Percentiles rank a stretch among this genome's conserved stretches.
Conservation (phyloP, 2,797 vertebrate genomes). For the Chromis chromis region DNA sequence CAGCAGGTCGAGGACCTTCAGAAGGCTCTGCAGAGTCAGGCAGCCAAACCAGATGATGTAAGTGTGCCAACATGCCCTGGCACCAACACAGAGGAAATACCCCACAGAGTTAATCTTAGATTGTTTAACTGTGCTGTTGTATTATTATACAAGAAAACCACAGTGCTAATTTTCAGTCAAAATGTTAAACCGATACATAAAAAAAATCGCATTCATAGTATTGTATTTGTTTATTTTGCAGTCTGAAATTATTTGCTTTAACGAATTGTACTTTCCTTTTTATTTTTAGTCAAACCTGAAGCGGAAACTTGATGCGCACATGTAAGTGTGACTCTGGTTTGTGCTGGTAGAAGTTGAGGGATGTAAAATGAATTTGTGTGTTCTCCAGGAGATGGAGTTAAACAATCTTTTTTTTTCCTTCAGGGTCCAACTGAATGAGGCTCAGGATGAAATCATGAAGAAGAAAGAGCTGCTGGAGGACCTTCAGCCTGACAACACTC, state of each 20-base stretch:
- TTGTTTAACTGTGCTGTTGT: background rate
- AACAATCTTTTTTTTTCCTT: constrained; percentile 29
- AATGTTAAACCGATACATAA: constrained; percentile 2
- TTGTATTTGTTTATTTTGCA: constrained; percentile 1
- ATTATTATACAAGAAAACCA: background rate
- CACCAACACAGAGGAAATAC: background rate
- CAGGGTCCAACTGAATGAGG: constrained; percentile 96
- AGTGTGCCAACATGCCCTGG: constrained; percentile 64
- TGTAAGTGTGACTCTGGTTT: constrained; percentile 87
- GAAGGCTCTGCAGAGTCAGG: constrained; percentile 93
- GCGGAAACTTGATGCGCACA: constrained; percentile 94
- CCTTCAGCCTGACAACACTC: constrained; percentile 92
- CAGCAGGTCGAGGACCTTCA: constrained; percentile 97
- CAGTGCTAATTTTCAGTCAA: background rate
- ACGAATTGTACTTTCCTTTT: background rate
- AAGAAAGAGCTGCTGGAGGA: constrained; percentile 96
- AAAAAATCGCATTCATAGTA: background rate
- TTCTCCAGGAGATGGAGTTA: constrained; percentile 26
- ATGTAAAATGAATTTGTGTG: background rate
- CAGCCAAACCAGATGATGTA: constrained; percentile 91
- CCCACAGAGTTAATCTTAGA: constrained; percentile 13
- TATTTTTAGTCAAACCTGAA: constrained; percentile 91
- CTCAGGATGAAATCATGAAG: constrained; percentile 97
- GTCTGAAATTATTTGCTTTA: background rate
- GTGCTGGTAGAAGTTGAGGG: background rate